A percentile compares a stretch with the other conserved stretches of the same genome.
Conservation (phyloP, 2,113 vertebrate genomes). For the Chloebia gouldiae region DNA sequence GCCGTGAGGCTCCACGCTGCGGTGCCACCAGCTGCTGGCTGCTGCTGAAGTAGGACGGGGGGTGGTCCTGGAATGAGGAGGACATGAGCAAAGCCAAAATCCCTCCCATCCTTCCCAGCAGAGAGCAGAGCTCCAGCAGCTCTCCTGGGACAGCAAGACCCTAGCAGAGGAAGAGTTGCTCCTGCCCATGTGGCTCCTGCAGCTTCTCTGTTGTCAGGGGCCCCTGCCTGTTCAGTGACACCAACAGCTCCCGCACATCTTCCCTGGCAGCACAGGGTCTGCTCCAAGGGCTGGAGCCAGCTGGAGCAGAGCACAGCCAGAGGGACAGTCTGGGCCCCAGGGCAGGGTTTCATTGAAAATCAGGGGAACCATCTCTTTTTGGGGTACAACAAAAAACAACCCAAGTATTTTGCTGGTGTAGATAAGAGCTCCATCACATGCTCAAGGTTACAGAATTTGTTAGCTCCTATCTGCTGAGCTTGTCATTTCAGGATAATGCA, state of each 20-base stretch:
- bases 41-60: constrained; percentile 79
- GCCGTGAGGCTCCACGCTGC: background rate
- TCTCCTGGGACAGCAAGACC: accelerated
- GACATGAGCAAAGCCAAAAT: background rate
- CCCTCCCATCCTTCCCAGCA: accelerated
- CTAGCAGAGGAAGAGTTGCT: background rate
- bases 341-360: background rate
- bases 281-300: background rate
- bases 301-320: background rate
- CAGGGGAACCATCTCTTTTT: background rate
- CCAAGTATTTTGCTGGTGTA: accelerated
- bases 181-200: background rate
- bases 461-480: background rate
- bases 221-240: background rate
- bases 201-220: background rate
- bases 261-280: accelerated
- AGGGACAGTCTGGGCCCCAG: background rate
- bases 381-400: background rate
- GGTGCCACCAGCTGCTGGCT: constrained; percentile 76
- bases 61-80: constrained; percentile 53
- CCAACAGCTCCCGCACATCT: accelerated
- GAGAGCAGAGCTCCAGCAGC: background rate
- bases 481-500: background rate
- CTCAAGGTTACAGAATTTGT: background rate
- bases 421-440: background rate